Evolutionary conservation across 2,888 invertebrate genomes (phyloP), one percentile per base, ranked within the genome.

Genomic region (Maniola hyperantus): DNA sequence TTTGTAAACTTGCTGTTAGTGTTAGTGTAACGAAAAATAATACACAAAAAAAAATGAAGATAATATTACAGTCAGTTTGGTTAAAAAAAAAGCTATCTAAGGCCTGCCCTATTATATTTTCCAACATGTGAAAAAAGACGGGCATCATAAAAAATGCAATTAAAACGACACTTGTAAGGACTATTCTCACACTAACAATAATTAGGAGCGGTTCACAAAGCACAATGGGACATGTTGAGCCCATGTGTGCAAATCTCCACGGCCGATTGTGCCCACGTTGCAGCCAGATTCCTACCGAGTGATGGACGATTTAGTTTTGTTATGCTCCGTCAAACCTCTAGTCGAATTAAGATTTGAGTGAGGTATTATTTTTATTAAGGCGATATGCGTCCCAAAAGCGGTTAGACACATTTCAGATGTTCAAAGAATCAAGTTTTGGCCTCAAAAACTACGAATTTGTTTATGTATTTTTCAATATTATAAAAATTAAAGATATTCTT

Each of bases 231-330:
- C 90, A 91, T 84, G 83, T 89, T 89, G 90, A 79, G 77, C 81
- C 84, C 91, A 91, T 89, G 85, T 91, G 91, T 87, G 88, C 84
- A 79, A 81, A 85, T 85, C 83, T 85, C 83, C 83, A 84, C 83
- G 82, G 78, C 68, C 76, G 80, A 84, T 87, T 83, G 83, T 83
- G 74, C 74, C 76, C 82, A 78, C 79, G 82, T 88, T 86, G 83
- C 83, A 76, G 75, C 75, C 81, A 83, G 86, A 86, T 85, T 83
- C 62, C 62, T 2, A 33, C 15, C 8, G 6, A 51, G 62, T 44
- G 83, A 51, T 57, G 61, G 26, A 34, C 15, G 33, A 51, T 67
- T 55, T 36, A 34, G 20, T 61, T 50, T 39, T 59, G n/a, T 48
- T 48, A 34, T 58, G 20, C 10, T 20, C 26, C 5, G 15, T 46